Conservation (phyloP, 2,113 vertebrate species). For the Phasianus colchicus region DNA sequence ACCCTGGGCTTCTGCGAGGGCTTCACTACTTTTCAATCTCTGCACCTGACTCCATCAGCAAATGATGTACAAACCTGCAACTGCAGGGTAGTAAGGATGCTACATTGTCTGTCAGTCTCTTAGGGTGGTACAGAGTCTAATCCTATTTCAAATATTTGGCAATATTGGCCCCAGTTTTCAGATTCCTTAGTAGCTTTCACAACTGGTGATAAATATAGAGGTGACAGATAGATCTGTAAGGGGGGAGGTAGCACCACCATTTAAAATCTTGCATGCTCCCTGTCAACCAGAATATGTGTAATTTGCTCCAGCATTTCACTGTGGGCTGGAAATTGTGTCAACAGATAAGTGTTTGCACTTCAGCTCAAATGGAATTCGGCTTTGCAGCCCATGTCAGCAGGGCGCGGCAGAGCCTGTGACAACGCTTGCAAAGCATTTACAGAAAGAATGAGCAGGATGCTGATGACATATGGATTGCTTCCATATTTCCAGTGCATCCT, state of each 20-base stretch:
- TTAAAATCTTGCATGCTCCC: background rate
- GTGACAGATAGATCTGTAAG: background rate
- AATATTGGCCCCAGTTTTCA: background rate
- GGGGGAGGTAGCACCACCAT: background rate
- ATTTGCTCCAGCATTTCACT: background rate
- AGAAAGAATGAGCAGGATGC: background rate
- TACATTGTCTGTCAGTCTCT: background rate
- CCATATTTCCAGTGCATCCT: background rate
- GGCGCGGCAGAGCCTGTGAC: background rate
- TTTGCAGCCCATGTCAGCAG: background rate
- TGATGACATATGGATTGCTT: background rate
- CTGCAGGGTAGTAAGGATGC: background rate
- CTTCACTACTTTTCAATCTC: background rate
- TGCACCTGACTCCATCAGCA: background rate
- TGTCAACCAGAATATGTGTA: background rate
- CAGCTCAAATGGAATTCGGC: background rate
- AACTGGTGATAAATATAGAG: background rate
- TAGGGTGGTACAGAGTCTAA: accelerated
- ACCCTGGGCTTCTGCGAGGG: background rate
- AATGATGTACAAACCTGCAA: accelerated
- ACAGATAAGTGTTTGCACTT: background rate
- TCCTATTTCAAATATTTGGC: background rate
- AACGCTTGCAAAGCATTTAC: background rate
- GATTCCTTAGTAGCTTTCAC: background rate
- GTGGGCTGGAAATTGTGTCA: background rate